phyloP scores from a whole-genome alignment of 2,113 vertebrate genomes.

The Misgurnus anguillicaudatus region DNA sequence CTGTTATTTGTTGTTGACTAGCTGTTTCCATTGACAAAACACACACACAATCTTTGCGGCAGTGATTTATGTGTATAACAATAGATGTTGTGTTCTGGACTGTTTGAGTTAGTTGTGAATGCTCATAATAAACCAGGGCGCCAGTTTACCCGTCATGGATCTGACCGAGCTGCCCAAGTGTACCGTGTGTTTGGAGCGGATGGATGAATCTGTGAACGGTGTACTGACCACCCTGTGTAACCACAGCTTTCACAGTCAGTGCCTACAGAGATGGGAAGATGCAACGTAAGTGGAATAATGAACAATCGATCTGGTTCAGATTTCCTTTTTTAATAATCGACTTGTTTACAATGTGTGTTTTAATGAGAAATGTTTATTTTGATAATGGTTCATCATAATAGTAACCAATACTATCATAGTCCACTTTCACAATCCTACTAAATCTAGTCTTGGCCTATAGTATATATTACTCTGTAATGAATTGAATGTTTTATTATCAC shows the following conservation, averaged over 20 bases:
- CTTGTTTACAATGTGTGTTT: too few relatives aligned
- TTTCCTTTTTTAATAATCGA: too few relatives aligned
- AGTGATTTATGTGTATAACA: conserved; percentile 4
- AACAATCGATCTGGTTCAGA: too few relatives aligned
- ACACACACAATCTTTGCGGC: neutral
- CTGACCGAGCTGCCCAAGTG: conserved; percentile 96
- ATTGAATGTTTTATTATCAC: too few relatives aligned
- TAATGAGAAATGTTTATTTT: too few relatives aligned
- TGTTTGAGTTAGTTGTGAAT: neutral
- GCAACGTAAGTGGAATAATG: conserved; percentile 83
- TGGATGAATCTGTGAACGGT: conserved; percentile 98
- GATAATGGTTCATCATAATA: too few relatives aligned
- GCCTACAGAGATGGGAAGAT: conserved; percentile 97
- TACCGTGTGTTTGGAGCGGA: conserved; percentile 96
- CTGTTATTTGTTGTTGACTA: neutral
- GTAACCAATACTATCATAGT: too few relatives aligned
- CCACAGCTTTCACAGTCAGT: conserved; percentile 99
- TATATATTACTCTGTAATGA: too few relatives aligned
- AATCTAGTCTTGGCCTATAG: too few relatives aligned
- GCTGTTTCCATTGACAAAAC: neutral
- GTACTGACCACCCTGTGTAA: conserved; percentile 95
- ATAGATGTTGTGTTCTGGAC: neutral
- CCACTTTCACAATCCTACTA: too few relatives aligned
- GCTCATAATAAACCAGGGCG: conserved; percentile 77
- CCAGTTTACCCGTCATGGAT: conserved; percentile 97